Base-by-base conservation (phyloP, 2,113 vertebrate species). In the Athene noctua region DNA sequence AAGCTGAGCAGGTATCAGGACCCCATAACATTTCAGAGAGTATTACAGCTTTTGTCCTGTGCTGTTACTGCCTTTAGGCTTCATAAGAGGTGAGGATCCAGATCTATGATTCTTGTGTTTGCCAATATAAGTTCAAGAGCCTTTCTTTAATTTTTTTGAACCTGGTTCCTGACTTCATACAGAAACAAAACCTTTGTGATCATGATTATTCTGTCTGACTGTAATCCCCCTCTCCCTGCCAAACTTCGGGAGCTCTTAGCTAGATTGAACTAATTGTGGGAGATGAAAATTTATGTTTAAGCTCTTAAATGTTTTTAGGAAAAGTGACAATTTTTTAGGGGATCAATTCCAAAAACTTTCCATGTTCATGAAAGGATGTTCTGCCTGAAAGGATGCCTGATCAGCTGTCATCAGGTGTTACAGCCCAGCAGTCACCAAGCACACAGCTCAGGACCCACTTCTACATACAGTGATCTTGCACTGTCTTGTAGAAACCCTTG, bases 11-110 rank as follows among this genome's bases (percentile, higher is more conserved):
- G 70, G 26, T 77, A 81, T 51, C 62, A 91, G 77, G 66, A 81
- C 62, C 66, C 36, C 44, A 18, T 85, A 95, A 92, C 44, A 62
- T 59, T 79, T 92, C 66, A 82, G 61, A 80, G 51, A 71, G 57
- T 84, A 75, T 84, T 94, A 54, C 27, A 80, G 40, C 34, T 38
- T 91, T 67, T 92, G 54, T 88, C 42, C 34, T 74, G 38, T 80
- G 49, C 13, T 94, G 54, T 87, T 92, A 68, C 42, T 96, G 70
- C 47, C 54, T 94, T 88, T 58, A 68, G 58, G 83, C 40, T 91
- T 84, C 36, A 22, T 47, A 91, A 90, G 27, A 85, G 40, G 27
- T 81, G 57, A 91, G 19, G 57, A 92, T 61, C 20, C 49, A 81
- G 47, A 52, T 74, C 72, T 80, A 17, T 61, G 83, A 68, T 49